Base-by-base conservation (phyloP, 2,113 vertebrate species). In the Limnothrissa miodon region DNA sequence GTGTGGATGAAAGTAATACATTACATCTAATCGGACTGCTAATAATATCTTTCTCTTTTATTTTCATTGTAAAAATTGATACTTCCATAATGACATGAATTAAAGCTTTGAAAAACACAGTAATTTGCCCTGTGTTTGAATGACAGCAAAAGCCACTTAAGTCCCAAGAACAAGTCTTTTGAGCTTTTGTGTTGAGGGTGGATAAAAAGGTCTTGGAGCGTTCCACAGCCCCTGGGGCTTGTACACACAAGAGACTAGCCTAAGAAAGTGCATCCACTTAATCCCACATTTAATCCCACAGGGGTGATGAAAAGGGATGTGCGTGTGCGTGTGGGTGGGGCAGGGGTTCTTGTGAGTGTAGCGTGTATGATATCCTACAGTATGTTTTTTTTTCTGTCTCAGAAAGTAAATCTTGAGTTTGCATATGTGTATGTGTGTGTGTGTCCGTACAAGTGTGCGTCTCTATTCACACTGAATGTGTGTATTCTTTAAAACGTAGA, bases 241-340 rank as follows among this genome's bases (percentile, higher is more conserved):
- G 88, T 84, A 83, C 85, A 85, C 82, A 87, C 88, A 87, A 25
- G 88, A 86, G 78, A 39, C 39, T 42, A 2, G 36, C 36, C 17
- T 15, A 36, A 74, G 45, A 80, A 39, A 44, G 39, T 13, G 82
- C 86, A 82, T 85, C 42, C 83, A 79, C 78, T 80, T 89, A 86
- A 89, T 87, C 81, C 87, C 85, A 62, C 78, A 39, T 83, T 78
- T 81, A 86, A 83, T 86, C 80, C 79, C 42, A 5, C 15, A 8
- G 53, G 81, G 86, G 88, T 88, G 87, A 82, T 88, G 87, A 88
- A 88, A 88, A 78, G 78, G 29, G 25, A 39, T 85, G 82, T 83
- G 82, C 81, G 56, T 59, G 56, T 59, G 56, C 4, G 56, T 59
- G 53, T 59, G 53, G 13, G 53, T 59, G 6, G 9, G 53, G 9